Conservation (phyloP, 2,113 vertebrate genomes). For the Numida meleagris region DNA sequence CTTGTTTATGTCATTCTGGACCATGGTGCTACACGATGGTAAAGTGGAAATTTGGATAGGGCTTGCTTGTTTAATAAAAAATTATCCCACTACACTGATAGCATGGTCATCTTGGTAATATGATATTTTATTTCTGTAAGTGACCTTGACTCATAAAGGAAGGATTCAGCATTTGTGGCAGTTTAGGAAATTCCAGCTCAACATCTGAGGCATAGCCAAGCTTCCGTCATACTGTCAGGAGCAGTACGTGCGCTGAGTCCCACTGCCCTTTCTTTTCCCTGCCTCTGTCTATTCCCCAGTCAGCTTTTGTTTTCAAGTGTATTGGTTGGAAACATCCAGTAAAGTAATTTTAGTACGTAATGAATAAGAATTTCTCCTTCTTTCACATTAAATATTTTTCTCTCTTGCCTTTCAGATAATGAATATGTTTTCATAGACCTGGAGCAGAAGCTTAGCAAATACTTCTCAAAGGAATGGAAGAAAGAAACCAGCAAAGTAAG, state of each 20-base stretch:
- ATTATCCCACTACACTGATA: background rate
- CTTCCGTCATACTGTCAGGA: background rate
- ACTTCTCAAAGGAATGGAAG: conserved; percentile 91
- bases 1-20: background rate
- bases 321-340: background rate
- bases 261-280: background rate
- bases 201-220: background rate
- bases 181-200: background rate
- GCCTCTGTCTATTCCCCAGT: background rate
- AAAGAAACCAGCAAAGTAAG: conserved; percentile 82
- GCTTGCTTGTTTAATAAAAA: background rate
- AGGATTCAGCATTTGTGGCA: background rate
- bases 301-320: background rate
- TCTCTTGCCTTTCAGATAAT: conserved; percentile 79
- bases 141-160: background rate
- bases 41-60: background rate
- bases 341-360: background rate
- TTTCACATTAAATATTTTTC: background rate
- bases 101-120: background rate
- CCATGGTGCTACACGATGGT: background rate
- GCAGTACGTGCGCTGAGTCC: background rate
- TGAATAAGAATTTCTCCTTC: background rate
- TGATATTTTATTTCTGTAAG: background rate
- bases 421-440: conserved; percentile 90
- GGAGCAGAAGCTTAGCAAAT: conserved; percentile 89